Base-by-base conservation (phyloP, 2,113 vertebrate species). In the Puffinus mauretanicus region DNA sequence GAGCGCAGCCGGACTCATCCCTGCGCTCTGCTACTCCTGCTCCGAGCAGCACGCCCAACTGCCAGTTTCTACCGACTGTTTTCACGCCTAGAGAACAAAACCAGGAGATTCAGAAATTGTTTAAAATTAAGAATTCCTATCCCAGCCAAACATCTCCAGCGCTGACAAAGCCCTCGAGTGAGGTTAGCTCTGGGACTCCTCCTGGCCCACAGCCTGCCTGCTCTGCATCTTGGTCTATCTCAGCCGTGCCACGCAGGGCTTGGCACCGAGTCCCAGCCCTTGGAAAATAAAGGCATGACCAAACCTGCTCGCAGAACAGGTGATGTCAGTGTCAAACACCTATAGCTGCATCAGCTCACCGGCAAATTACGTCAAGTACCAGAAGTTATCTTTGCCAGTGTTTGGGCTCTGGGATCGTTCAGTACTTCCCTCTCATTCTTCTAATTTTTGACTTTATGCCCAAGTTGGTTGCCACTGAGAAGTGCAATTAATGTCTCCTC, bases 1-100 rank as follows among this genome's bases (percentile, higher is more conserved):
- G 32, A 47, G 44, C 4, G 0, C 24, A 54, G 24, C 14, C 2
- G 1, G 30, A 7, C 19, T 10, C 66, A 7, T 1, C 55, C 44
- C 83, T 6, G n/a, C 0, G 3, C 77, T 55, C 40, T 25, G 61
- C 78, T 25, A 2, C 47, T 27, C 27, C 70, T 40, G 70, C 75
- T 76, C 71, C 4, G 2, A 42, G 46, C 79, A 67, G 40, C 61
- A 17, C 1, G 2, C 26, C 16, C 29, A 6, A 5, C 0, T 26
- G 51, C 55, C 65, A 36, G 2, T 20, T 49, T 10, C 86, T 20
- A 1, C 65, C 34, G 46, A 30, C 44, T 44, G 32, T 3, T 69
- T 11, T 40, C 29, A 18, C 11, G 40, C 22, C 70, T 12, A 1
- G 1, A 64, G 64, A 55, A 16, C 38, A 82, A 64, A 76, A 19